These are phyloP conservation scores for Apamea monoglypha DNA, from an alignment of 2,888 invertebrate genomes.

Conservation along the genomic window DNA sequence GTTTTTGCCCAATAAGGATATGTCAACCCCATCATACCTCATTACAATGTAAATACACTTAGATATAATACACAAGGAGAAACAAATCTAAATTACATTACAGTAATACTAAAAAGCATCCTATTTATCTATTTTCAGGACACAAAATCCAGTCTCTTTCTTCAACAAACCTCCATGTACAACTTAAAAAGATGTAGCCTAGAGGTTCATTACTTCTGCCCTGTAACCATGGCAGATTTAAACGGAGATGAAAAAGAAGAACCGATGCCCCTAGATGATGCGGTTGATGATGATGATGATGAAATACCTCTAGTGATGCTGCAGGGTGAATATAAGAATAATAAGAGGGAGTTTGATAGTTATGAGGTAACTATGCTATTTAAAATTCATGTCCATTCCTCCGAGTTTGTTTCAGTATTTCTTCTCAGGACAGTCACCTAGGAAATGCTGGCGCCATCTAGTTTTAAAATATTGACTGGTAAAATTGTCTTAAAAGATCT, in stretches of 20 bases:
- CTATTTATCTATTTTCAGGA: slow-evolving; percentile 53
- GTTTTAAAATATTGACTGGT: too few species aligned
- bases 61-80: too few species aligned
- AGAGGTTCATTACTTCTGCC: slow-evolving; percentile 48
- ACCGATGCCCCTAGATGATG: slow-evolving; percentile 18
- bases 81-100: too few species aligned
- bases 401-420: too few species aligned
- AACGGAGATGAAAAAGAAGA: slow-evolving; percentile 6
- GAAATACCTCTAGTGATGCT: slow-evolving; percentile 71
- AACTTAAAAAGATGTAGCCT: slow-evolving; percentile 42
- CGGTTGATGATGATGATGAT: slow-evolving; percentile 65
- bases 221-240: not conserved
- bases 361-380: slow-evolving; percentile 6
- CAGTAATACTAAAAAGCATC: too few species aligned
- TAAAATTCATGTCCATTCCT: too few species aligned
- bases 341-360: not conserved
- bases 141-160: slow-evolving; percentile 8
- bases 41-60: too few species aligned
- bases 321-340: slow-evolving; percentile 48
- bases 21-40: too few species aligned
- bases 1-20: too few species aligned
- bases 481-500: too few species aligned
- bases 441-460: too few species aligned
- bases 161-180: slow-evolving; percentile 18
- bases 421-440: too few species aligned